Evolutionary conservation across 2,797 vertebrate species (phyloP), one percentile per base, ranked within the genome.

Genomic region (Pangasius larnaudii): DNA sequence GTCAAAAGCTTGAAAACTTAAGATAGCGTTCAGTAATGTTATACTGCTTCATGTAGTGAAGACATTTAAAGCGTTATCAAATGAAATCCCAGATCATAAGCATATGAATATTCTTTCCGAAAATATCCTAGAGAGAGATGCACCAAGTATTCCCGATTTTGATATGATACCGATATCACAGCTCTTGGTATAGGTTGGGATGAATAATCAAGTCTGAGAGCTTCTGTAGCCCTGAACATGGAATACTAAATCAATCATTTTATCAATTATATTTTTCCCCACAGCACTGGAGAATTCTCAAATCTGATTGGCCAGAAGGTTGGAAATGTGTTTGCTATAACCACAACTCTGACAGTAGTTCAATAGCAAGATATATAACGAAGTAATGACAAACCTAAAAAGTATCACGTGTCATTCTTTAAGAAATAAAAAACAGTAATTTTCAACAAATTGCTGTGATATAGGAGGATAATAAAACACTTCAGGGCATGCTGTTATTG

Each of bases 21-120:
- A 72, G 22, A n/a, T 86, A 88, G 91, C 85, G 74, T 90, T 90
- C 85, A 19, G 88, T 78, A 85, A 39, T 49, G 59, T 39, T 87
- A 77, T 30, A 69, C 82, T 42, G 59, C 39, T 79, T 88, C 42
- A 3, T 65, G 30, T 53, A 24, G 51, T 36, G 39, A 81, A 63
- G 46, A 63, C 5, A 14, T 69, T 67, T 85, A 65, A 59, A 89
- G 58, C 22, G 53, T 72, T 10, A 75, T 49, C 83, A 67, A 86
- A 78, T 67, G 53, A 87, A 86, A 89, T 77, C 63, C 58, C 56
- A 61, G 36, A 88, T 75, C 74, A n/a, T n/a, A n/a, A 33, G 18
- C 51, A 51, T 5, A 24, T 30, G 27, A 63, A 61, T 59, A 9
- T 87, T 78, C 80, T 51, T 33, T 46, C 33, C 5, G 11, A 5